Percentiles rank a stretch among this genome's conserved stretches.
Conservation (phyloP, 2,797 vertebrate species). For the Characodon lateralis region DNA sequence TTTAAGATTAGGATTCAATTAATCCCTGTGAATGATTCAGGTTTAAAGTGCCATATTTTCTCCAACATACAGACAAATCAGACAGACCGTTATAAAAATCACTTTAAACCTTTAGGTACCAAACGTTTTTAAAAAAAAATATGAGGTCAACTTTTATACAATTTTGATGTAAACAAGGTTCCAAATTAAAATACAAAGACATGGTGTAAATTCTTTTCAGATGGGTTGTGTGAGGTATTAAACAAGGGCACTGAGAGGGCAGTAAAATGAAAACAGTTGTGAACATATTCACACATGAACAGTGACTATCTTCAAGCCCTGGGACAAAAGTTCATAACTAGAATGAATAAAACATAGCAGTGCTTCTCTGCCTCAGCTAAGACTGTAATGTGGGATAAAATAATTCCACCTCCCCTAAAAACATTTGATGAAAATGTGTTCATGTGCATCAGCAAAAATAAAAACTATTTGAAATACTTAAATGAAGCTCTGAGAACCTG, state of each 20-base stretch:
- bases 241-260: constrained; percentile 41
- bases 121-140: constrained; percentile 34
- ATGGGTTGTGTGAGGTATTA: constrained; percentile 37
- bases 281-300: constrained; percentile 13
- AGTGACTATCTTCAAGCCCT: constrained; percentile 16
- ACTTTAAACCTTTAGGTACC: constrained; percentile 36
- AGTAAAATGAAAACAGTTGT: constrained; percentile 30
- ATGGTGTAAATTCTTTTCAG: constrained; percentile 18
- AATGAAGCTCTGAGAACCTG: constrained; percentile 21
- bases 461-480: constrained; percentile 4
- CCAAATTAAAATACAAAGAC: constrained; percentile 37
- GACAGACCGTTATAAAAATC: constrained; percentile 34
- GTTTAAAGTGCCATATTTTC: constrained; percentile 36
- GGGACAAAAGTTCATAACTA: constrained; percentile 19
- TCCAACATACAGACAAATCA: constrained; percentile 35
- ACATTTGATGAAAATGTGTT: background rate
- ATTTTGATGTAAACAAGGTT: constrained; percentile 70
- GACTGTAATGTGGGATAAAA: constrained; percentile 35
- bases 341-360: constrained; percentile 21
- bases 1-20: constrained; percentile 39
- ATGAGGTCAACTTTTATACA: constrained; percentile 28
- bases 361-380: constrained; percentile 23
- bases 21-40: constrained; percentile 41
- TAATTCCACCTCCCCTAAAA: constrained; percentile 15
- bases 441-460: constrained; percentile 10